Percentiles rank a stretch among this genome's conserved stretches.
These are phyloP conservation scores for Onychomys leucogaster DNA, from an alignment of 2,797 vertebrate genomes.

Conservation along the genomic window DNA sequence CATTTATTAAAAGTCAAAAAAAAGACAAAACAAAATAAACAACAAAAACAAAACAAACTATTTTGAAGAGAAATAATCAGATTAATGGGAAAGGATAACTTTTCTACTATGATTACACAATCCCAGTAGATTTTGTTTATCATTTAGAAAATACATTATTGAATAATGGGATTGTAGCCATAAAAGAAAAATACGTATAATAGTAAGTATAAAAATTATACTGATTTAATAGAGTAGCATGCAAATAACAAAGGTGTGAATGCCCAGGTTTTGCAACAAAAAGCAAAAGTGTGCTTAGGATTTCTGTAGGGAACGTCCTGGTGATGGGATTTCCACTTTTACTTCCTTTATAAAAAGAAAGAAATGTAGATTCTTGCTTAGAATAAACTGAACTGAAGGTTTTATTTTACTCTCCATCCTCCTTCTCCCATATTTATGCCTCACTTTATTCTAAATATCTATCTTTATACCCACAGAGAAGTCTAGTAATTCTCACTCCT, in stretches of 20 bases:
- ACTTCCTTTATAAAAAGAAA: neutral
- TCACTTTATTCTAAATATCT: neutral
- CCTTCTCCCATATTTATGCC: neutral
- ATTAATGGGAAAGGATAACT: neutral
- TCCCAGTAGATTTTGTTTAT: too few species aligned
- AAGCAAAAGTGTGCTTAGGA: neutral
- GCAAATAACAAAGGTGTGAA: neutral
- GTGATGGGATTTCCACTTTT: neutral
- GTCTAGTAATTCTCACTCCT: neutral
- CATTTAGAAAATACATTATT: neutral
- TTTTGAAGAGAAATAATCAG: neutral
- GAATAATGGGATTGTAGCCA: neutral
- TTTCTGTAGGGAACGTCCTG: fast-evolving
- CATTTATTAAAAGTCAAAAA: neutral
- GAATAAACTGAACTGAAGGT: neutral
- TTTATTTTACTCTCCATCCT: neutral
- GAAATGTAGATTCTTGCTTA: neutral
- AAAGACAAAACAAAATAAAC: neutral
- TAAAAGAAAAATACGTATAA: neutral
- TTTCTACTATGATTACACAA: neutral
- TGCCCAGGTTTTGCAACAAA: neutral
- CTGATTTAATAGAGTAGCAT: neutral
- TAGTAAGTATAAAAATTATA: neutral
- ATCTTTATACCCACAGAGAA: neutral
- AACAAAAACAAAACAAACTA: neutral